Evolutionary conservation across 1,140 invertebrate genomes (phyloP), one percentile per base, ranked within the genome.

Genomic region (Amyelois transitella): DNA sequence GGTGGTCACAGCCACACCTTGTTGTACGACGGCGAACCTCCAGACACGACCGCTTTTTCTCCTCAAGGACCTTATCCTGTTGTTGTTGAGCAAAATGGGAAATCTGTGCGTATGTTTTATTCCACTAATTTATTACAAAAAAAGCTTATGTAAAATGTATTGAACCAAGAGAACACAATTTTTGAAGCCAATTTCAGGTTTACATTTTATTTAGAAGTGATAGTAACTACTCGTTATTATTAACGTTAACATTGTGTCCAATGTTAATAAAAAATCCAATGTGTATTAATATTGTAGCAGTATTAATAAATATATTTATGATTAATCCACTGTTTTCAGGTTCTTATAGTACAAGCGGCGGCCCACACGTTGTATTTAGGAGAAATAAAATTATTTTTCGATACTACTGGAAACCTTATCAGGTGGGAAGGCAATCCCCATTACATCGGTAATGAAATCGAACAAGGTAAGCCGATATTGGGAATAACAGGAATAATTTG

Each of bases 1-100:
- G 96, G 96, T 17, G 94, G 94, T 19, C 96, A 97, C 69, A 95
- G 94, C 17, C 95, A 97, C 67, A 95, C 94, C 0, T 92, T 96
- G 56, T 83, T 96, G 0, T 95, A 91, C 63, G 90, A 91, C 7
- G 90, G 89, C 32, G 76, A 79, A 8, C 57, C 72, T 58, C 58
- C 89, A 44, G 64, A 64, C 43, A 65, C 74, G 6, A 68, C 69
- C 17, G 62, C 64, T 0, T 86, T 77, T 43, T 69, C 24, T 0
- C 84, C 91, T 0, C 65, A 66, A 20, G 93, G 91, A 18, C 74
- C 86, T 4, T 95, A 95, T 81, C 94, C 94, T 0, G 89, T 92
- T 0, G 88, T 93, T 3, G 88, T 94, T 0, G 81, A 94, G 62
- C 72, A 88, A 50, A 74, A 79, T 10, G 89, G 86, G 0, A 84